Evolutionary conservation across 2,113 vertebrate species (phyloP).

Genomic region (Paraplagusia blochii): DNA sequence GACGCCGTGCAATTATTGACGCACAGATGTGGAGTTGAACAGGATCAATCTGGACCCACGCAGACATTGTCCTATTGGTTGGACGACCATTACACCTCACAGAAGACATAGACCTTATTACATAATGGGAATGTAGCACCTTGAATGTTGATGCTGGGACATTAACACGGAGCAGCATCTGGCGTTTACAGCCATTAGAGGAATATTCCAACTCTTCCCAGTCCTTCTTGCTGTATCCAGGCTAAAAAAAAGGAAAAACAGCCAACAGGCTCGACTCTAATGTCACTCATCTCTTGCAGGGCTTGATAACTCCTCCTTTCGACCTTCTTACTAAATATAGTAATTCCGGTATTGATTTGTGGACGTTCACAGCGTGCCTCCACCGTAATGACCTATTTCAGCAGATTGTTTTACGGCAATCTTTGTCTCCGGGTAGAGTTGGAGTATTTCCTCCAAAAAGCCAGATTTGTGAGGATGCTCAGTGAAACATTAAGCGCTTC

Average conservation of each 20-base stretch:
- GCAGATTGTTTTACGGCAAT: conserved; percentile 57
- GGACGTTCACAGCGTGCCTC: conserved; percentile 68
- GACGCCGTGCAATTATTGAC: conserved; percentile 26
- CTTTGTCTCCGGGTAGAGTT: conserved; percentile 47
- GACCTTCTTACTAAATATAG: conserved; percentile 79
- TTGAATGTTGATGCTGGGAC: conserved; percentile 43
- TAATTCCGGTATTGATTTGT: conserved; percentile 72
- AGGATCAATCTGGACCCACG: neutral
- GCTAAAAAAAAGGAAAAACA: conserved; percentile 63
- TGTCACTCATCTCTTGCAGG: conserved; percentile 54
- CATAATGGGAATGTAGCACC: conserved; percentile 12
- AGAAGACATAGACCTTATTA: neutral
- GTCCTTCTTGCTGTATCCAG: conserved; percentile 37
- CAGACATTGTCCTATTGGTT: neutral
- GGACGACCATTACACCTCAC: neutral
- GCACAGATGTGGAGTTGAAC: neutral
- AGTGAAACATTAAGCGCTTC: conserved; percentile 13
- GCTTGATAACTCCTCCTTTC: conserved; percentile 63
- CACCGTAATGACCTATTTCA: conserved; percentile 73
- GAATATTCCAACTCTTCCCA: conserved; percentile 34
- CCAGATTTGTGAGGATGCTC: neutral
- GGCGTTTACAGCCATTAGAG: conserved; percentile 46
- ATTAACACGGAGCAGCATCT: conserved; percentile 58
- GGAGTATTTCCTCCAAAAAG: too few relatives aligned
- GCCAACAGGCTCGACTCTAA: conserved; percentile 46